Conservation (phyloP, 2,797 vertebrate species). For the Danio choprae region DNA sequence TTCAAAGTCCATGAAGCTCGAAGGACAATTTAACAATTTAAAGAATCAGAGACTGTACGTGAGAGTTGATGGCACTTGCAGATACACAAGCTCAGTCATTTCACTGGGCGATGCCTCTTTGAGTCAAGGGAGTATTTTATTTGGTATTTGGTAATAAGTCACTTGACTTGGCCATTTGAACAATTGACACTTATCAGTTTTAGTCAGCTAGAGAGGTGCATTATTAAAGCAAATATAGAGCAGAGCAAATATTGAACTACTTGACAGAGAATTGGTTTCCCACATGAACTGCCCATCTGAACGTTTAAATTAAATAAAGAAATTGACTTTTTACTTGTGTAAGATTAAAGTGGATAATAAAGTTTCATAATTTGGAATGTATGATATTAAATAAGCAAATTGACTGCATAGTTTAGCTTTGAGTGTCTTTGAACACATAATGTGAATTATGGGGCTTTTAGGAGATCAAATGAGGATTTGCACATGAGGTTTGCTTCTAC, state of each 20-base stretch:
- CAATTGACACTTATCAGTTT: constrained; percentile 8
- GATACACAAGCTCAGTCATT: not conserved
- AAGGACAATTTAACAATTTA: constrained; percentile 15
- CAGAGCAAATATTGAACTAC: constrained; percentile 23
- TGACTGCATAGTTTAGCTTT: not conserved
- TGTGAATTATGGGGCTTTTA: not conserved
- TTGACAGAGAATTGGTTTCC: not conserved
- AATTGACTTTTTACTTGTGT: not conserved
- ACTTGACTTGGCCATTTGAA: not conserved
- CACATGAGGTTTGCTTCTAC: constrained; percentile 27
- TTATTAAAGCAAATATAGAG: constrained; percentile 29
- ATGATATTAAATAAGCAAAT: constrained; percentile 6
- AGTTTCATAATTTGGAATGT: not conserved
- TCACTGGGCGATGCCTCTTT: not conserved
- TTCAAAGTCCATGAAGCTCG: constrained; percentile 12
- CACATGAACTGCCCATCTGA: not conserved
- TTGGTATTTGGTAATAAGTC: constrained; percentile 24
- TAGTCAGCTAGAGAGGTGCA: not conserved
- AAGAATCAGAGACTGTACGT: not conserved
- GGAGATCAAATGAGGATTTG: constrained; percentile 35
- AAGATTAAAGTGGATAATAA: constrained; percentile 29
- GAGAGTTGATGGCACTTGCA: not conserved
- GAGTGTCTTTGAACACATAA: not conserved
- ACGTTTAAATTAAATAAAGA: not conserved
- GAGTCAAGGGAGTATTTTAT: not conserved